phyloP scores from a whole-genome alignment of 2,797 vertebrate species.

The Emys orbicularis region DNA sequence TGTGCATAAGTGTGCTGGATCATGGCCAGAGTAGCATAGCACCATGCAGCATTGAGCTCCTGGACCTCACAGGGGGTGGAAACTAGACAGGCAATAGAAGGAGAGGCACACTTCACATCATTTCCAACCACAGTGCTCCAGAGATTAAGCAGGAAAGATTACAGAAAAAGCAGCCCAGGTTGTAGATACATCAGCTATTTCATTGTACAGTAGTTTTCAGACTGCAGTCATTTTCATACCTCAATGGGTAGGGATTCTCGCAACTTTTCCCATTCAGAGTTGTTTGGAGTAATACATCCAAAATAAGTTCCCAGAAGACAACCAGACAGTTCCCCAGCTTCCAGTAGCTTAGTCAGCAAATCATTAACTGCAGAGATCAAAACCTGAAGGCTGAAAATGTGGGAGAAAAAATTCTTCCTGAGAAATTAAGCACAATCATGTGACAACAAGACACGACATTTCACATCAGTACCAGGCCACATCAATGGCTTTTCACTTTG shows the following conservation, averaged over 20 bases:
- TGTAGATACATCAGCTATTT: not conserved
- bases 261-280: conserved; percentile 88
- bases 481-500: not conserved
- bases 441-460: not conserved
- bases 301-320: conserved; percentile 83
- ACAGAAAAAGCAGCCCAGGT: not conserved
- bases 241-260: conserved; percentile 87
- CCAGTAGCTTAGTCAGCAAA: conserved; percentile 83
- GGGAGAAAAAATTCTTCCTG: not conserved
- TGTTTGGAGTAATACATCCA: conserved; percentile 82
- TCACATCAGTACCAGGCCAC: not conserved
- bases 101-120: not conserved
- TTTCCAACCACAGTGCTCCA: not conserved
- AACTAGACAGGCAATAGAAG: not conserved
- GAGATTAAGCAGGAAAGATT: not conserved
- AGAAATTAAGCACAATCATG: not conserved
- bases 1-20: not conserved
- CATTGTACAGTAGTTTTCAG: not conserved
- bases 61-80: not conserved
- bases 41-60: not conserved
- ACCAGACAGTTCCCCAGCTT: conserved; percentile 75
- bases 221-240: conserved; percentile 77
- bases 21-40: not conserved
- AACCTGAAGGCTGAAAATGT: conserved; percentile 88
- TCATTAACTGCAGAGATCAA: conserved; percentile 87